Conservation (phyloP, 1,140 invertebrate species). For the Drosophila sp. region DNA sequence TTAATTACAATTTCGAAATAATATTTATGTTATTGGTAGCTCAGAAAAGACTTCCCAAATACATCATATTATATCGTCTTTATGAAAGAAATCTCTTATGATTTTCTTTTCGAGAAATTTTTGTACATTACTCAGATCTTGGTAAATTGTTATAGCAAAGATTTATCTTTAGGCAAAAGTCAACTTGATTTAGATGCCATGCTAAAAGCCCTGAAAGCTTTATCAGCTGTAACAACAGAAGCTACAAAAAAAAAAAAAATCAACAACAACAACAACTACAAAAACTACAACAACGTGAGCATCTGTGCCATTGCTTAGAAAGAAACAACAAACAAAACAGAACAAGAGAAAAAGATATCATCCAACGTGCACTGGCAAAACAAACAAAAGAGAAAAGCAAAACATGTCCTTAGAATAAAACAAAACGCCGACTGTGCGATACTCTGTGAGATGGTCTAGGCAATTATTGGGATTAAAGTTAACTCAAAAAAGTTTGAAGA, state of each 20-base stretch:
- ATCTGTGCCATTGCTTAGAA: constrained; percentile 36
- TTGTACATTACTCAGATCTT: constrained; percentile 20
- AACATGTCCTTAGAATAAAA: constrained; percentile 15
- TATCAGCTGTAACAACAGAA: constrained; percentile 68
- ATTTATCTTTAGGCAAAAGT: constrained; percentile 38
- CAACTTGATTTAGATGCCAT: constrained; percentile 60
- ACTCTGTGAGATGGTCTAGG: not conserved
- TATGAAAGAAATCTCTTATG: not conserved
- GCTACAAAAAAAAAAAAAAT: constrained; percentile 4
- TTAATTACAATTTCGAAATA: no score
- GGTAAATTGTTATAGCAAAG: constrained; percentile 6
- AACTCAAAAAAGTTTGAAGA: no score
- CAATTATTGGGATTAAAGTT: no score
- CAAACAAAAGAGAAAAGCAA: constrained; percentile 28
- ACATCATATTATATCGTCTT: not conserved
- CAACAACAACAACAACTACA: constrained; percentile 30
- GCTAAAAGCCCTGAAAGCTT: constrained; percentile 51
- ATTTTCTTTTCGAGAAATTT: not conserved
- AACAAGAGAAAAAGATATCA: constrained; percentile 17
- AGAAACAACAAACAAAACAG: constrained; percentile 31
- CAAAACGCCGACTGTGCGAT: not conserved
- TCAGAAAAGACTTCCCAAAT: no score
- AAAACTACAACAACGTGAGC: constrained; percentile 31
- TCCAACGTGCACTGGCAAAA: constrained; percentile 27
- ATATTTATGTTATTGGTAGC: no score